Conservation (phyloP, 2,797 vertebrate genomes). For the Sebastes elongatus region DNA sequence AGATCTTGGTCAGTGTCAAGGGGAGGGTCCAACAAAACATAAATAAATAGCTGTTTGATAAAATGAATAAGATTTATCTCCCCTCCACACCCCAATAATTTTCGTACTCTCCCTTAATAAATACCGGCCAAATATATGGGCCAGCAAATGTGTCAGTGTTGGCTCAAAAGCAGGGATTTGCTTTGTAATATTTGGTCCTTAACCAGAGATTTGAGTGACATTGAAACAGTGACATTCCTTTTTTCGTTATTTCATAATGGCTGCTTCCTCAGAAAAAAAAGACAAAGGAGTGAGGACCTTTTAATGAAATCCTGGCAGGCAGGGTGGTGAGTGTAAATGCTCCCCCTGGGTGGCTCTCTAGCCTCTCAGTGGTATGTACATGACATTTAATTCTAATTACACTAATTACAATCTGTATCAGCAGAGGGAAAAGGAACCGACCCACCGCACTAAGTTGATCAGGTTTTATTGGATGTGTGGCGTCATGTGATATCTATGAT, state of each 20-base stretch:
- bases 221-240: constrained; percentile 17
- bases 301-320: constrained; percentile 35
- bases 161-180: not conserved
- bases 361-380: constrained; percentile 33
- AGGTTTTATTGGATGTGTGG: constrained; percentile 2
- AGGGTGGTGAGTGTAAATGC: constrained; percentile 26
- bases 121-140: not conserved
- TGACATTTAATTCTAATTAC: constrained; percentile 60
- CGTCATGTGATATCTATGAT: not conserved
- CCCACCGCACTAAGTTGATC: constrained; percentile 3
- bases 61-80: rapidly evolving
- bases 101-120: not conserved
- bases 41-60: not conserved
- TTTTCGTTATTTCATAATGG: not conserved
- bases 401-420: constrained; percentile 36
- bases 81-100: not conserved
- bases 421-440: constrained; percentile 8
- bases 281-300: constrained; percentile 5
- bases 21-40: not conserved
- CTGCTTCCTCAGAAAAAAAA: constrained; percentile 12
- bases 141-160: not conserved
- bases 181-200: not conserved
- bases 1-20: not conserved
- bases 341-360: constrained; percentile 29
- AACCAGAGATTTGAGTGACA: constrained; percentile 5